Evolutionary conservation across 2,888 invertebrate genomes (phyloP), one percentile per base, ranked within the genome.

Genomic region (Aphidius colemani): DNA sequence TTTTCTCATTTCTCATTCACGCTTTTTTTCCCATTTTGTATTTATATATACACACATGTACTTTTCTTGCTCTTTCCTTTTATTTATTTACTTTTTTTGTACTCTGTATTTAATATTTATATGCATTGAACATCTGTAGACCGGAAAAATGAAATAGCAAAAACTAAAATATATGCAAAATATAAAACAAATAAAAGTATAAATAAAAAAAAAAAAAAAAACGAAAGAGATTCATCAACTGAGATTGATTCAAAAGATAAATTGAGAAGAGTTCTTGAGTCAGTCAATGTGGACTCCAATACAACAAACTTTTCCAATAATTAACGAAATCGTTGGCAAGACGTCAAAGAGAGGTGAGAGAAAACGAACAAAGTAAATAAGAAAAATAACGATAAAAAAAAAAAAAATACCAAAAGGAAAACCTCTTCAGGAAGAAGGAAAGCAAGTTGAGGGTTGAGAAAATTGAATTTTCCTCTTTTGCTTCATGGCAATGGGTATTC

Each of bases 321-420:
- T 70, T 70, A 70, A 70, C 66, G 67, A 69, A 70, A 70, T 70
- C 65, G 68, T 65, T 67, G 63, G 59, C 62, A 51, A 62, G n/a
- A 62, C 18, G 41, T 59, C 43, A 44, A 51, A 45, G 10, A 51
- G 48, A 40, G 30, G 45, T 18, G 56, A 7, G 56, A 7, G 11
- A 49, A 43, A 51, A 13, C 53, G 57, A 18, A 46, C 45, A 57
- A 39, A 57, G 48, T 44, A 18, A 57, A 44, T 10, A 40, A 51
- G 18, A 40, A 51, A 49, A 45, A 57, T 45, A 44, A 9, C n/a
- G 10, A 13, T 30, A 8, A 30, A 13, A 46, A 57, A 8, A 30
- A 13, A 46, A 57, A 44, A 51, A 9, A 6, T 50, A 39, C 40
- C 9, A 50, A 50, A 46, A 56, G 45, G 46, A 56, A 44, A 30